These are phyloP conservation scores for Drosophila pseudoobscura DNA, from an alignment of 1,140 invertebrate genomes.

Conservation along the genomic window DNA sequence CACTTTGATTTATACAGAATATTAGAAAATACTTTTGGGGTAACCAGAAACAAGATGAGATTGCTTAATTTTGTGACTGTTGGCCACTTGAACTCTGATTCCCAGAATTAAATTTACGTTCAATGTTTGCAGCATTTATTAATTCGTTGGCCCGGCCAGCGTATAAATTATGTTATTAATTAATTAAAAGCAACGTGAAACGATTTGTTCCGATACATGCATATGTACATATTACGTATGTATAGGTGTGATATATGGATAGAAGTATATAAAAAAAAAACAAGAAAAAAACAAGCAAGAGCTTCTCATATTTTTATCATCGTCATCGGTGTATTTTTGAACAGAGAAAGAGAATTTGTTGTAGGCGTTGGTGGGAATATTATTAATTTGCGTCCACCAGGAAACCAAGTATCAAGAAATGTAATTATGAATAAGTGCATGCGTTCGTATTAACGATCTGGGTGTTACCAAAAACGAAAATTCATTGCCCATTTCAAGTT, in stretches of 20 bases:
- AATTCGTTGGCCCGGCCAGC: slow-evolving; percentile 38
- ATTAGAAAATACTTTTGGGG: slow-evolving; percentile 32
- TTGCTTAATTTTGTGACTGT: slow-evolving; percentile 44
- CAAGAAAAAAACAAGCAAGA: too few relatives aligned
- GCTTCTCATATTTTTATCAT: slow-evolving; percentile 24
- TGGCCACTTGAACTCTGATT: slow-evolving; percentile 47
- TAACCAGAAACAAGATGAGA: slow-evolving; percentile 7
- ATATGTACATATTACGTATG: too few relatives aligned
- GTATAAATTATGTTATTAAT: slow-evolving; percentile 57
- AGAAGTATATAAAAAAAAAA: slow-evolving; percentile 20
- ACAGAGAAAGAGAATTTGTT: slow-evolving; percentile 22
- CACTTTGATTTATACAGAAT: slow-evolving; percentile 54
- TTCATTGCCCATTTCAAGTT: slow-evolving; percentile 40
- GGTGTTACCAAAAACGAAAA: slow-evolving; percentile 30
- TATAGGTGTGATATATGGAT: slow-evolving; percentile 28
- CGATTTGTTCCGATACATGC: slow-evolving; percentile 54
- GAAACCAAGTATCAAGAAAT: slow-evolving; percentile 30
- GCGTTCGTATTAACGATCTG: slow-evolving; percentile 45
- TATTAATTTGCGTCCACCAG: slow-evolving; percentile 39
- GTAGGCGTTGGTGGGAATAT: slow-evolving; percentile 42
- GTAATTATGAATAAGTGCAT: slow-evolving; percentile 64
- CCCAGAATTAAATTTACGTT: slow-evolving; percentile 31
- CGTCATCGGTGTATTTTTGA: slow-evolving; percentile 43
- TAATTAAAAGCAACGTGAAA: slow-evolving; percentile 52
- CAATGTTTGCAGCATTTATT: slow-evolving; percentile 50